Evolutionary conservation across 2,888 invertebrate species (phyloP), one percentile per base, ranked within the genome.

Genomic region (Hartigia nigra): DNA sequence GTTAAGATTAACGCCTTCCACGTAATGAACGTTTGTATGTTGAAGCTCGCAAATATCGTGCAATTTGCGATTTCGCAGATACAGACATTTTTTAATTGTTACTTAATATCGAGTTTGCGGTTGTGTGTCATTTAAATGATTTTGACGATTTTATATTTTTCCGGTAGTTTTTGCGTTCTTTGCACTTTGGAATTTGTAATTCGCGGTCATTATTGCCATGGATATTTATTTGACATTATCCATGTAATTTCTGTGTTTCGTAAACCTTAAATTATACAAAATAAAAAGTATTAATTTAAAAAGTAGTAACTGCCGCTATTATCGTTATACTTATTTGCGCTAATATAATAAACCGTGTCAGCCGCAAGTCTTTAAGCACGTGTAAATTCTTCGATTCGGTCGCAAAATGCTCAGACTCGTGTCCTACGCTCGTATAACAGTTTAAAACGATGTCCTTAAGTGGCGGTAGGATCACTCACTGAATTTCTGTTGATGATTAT

Each of bases 401-500:
- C 23, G 5, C 23, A 23, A 23, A 55, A 55, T 55, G 55, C 23
- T 55, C 9, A 23, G 55, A 55, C 23, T 2, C 55, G 9, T 55
- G 55, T 55, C 14, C 55, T 9, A 55, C 55, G 23, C 55, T 55
- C 55, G 55, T 9, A 23, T 55, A 55, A 55, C 55, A 9, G 9
- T 55, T 55, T 55, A 23, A 55, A 55, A 23, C 55, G 55, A 55
- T 55, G 23, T 55, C 55, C 23, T 55, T 55, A 55, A 55, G 55
- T 23, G 23, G 55, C 9, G 55, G 55, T 23, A 23, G 55, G 55
- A 55, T 55, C 35, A 75, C 78, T 69, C 76, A 78, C 76, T 79
- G 74, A 82, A 82, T 82, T 83, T 79, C 39, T 76, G 70, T 77
- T 77, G 81, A 83, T 83, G 69, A 79, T 80, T 81, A 81, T 81